Evolutionary conservation across 2,113 vertebrate genomes (phyloP).

Genomic region (Mirza zaza): DNA sequence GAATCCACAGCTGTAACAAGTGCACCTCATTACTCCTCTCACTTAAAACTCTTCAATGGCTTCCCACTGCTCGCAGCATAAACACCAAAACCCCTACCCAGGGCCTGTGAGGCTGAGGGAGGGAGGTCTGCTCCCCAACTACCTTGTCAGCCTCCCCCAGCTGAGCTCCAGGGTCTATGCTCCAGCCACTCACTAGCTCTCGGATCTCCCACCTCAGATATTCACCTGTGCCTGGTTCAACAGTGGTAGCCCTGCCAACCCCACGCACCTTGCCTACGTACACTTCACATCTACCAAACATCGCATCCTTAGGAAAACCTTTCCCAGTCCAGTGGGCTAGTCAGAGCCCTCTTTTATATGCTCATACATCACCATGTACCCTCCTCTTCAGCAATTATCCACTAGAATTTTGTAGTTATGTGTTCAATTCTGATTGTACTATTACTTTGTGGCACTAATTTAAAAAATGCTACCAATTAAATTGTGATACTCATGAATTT

Average conservation of each 20-base stretch:
- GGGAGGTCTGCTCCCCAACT: background rate
- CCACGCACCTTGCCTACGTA: background rate
- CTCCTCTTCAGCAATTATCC: background rate
- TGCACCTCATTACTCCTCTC: background rate
- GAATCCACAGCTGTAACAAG: background rate
- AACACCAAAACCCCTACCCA: background rate
- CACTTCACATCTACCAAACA: background rate
- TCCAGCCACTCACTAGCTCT: background rate
- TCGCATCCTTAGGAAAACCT: background rate
- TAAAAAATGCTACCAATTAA: conserved; percentile 33
- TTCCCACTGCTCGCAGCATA: background rate
- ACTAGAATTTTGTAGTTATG: conserved; percentile 14
- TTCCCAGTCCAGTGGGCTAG: background rate
- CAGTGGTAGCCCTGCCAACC: background rate
- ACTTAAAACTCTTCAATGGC: background rate
- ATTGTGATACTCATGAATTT: background rate
- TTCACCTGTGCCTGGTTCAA: background rate
- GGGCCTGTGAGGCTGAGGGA: background rate
- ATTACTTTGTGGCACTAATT: background rate
- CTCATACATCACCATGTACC: background rate
- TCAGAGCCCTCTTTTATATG: background rate
- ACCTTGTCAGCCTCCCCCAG: background rate
- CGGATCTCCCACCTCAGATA: background rate
- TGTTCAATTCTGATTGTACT: background rate
- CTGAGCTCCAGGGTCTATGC: background rate